These are phyloP conservation scores for Euwallacea fornicatus DNA, from an alignment of 1,140 invertebrate genomes.

Conservation along the genomic window DNA sequence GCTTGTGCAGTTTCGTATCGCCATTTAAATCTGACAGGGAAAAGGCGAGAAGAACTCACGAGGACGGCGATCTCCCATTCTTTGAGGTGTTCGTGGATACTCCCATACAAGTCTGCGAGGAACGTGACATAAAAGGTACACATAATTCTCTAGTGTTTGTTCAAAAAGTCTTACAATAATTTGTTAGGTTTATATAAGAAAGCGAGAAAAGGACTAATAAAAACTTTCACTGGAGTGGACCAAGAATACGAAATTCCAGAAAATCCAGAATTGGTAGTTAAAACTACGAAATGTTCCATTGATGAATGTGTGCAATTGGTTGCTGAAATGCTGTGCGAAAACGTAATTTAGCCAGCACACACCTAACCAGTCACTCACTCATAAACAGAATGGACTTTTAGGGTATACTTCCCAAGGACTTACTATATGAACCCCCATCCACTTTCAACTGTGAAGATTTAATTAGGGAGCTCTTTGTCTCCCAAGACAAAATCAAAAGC, in stretches of 20 bases:
- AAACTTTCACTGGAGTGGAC: slow-evolving; percentile 97
- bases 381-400: slow-evolving; percentile 15
- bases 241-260: slow-evolving; percentile 89
- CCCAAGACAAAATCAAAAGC: slow-evolving; percentile 63
- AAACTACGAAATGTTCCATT: slow-evolving; percentile 77
- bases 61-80: slow-evolving; percentile 83
- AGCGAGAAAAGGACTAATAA: slow-evolving; percentile 90
- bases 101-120: slow-evolving; percentile 90
- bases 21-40: slow-evolving; percentile 92
- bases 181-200: slow-evolving; percentile 90
- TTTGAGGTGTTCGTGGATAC: slow-evolving; percentile 97
- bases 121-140: slow-evolving; percentile 82
- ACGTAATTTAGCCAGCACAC: slow-evolving; percentile 55
- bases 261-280: slow-evolving; percentile 83
- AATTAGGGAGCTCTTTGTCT: slow-evolving; percentile 84
- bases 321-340: slow-evolving; percentile 72
- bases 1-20: slow-evolving; percentile 96
- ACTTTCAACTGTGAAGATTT: slow-evolving; percentile 43
- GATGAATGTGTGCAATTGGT: slow-evolving; percentile 82
- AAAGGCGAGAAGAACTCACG: slow-evolving; percentile 85
- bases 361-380: background rate
- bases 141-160: background rate
- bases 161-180: slow-evolving; percentile 7
- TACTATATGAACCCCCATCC: background rate
- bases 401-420: slow-evolving; percentile 36